These are phyloP conservation scores for Timema cristinae DNA, from an alignment of 2,888 invertebrate species.

Conservation along the genomic window DNA sequence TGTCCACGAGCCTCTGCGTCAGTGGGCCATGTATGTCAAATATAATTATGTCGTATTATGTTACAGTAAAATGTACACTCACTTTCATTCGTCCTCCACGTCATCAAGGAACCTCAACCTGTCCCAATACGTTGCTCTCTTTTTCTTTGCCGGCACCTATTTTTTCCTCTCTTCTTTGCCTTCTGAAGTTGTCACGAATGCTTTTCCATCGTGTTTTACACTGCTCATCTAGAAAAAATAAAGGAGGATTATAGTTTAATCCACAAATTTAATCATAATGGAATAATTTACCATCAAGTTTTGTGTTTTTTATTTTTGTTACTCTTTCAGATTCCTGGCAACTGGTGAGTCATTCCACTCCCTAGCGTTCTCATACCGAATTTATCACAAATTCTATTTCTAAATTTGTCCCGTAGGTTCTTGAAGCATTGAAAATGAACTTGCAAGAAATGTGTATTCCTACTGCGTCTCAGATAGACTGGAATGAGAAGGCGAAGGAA, in stretches of 20 bases:
- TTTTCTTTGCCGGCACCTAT: not conserved
- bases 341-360: conserved; percentile 12
- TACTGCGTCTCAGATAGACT: conserved; percentile 13
- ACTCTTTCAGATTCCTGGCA: conserved; percentile 14
- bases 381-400: conserved; percentile 7
- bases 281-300: not conserved
- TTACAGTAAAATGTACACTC: too few relatives aligned
- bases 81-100: not conserved
- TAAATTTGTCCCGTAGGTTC: conserved; percentile 8
- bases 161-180: not conserved
- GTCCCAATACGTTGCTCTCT: conserved; percentile 3
- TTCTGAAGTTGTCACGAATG: conserved; percentile 1
- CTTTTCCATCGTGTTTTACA: conserved; percentile 11
- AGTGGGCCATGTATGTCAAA: too few relatives aligned
- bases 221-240: not conserved
- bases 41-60: too few relatives aligned
- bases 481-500: conserved; percentile 16
- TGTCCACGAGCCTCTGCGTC: too few relatives aligned
- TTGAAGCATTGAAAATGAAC: conserved; percentile 8
- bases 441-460: not conserved
- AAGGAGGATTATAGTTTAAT: too few relatives aligned
- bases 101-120: conserved; percentile 8
- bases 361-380: conserved; percentile 9
- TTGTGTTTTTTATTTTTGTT: not conserved
- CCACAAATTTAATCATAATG: too few relatives aligned